Evolutionary conservation across 2,888 invertebrate species (phyloP), one percentile per base, ranked within the genome.

Genomic region (Artemia sinica): DNA sequence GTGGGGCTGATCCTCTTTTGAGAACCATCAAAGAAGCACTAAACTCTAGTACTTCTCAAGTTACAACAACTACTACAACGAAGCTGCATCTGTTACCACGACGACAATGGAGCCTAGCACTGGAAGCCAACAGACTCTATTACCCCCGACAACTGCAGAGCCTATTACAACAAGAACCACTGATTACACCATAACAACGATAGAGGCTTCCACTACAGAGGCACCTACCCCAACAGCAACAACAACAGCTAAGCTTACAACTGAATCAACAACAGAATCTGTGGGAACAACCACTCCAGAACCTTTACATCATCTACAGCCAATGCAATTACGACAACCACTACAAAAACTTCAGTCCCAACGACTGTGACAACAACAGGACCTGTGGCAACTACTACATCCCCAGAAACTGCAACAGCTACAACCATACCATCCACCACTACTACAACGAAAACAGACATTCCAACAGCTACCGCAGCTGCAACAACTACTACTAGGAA

Each of bases 1-100:
- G 74, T 9, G 80, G 79, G 51, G 79, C 79, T 66, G 85, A 81
- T 76, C 84, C 86, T 0, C 76, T 89, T 8, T 74, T 88, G 14
- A 81, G 76, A 50, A 77, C 82, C 10, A 81, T 88, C 66, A 84
- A 85, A 72, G 69, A 72, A 0, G 73, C 75, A 48, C 71, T 78
- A 50, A 75, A 72, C 48, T 69, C 72, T 58, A 69, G 51, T 11
- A 58, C 49, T 41, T 41, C 68, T 18, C 50, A 63, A 18, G 14
- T 50, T 13, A 48, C 66, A 18, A 49, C 66, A 18, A 58, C 63
- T 9, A 58, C 63, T 58, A 58, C 63, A 58, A 58, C 63, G 8
- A 28, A 58, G 12, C 63, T 10, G 8, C 10, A 10, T 9, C 63
- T 28, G 28, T 28, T 28, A 58, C 63, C 63, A 58, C 63, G 9